Evolutionary conservation across 1,140 invertebrate species (phyloP), one percentile per base, ranked within the genome.

Genomic region (Hetaerina americana): DNA sequence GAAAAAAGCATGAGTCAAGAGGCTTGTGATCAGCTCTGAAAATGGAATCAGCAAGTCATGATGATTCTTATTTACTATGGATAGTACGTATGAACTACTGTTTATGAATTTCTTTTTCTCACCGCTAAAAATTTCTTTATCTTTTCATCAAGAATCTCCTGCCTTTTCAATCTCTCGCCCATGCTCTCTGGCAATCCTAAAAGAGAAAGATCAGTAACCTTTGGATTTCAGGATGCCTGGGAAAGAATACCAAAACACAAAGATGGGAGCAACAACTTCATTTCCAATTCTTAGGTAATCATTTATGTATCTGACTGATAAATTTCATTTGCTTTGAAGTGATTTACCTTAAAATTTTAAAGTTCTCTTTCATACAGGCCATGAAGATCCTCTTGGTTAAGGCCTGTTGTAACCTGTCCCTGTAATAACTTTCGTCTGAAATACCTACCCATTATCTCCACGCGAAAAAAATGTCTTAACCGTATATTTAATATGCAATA

Each of bases 91-190:
- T 57, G 40, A 57, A n/a, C 40, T 57, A 57, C 40, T 57, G 18
- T 40, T 40, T 40, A 57, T 57, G 40, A 12, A 57, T 57, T 18
- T n/a, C n/a, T n/a, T 5, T 57, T 57, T 57, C 90, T 91, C 87
- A 95, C 93, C 91, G 91, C 91, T 84, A 94, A 86, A 84, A 94
- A 95, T 84, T 92, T 94, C 90, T 93, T 93, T 84, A 94, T 94
- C 89, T 93, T 94, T 84, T 93, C 91, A 82, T 93, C 91, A 84
- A 94, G 87, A 81, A 94, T 92, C 81, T 91, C 90, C 83, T 92
- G 90, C 75, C 89, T 85, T 83, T 87, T 89, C 82, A 86, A 85
- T 81, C 85, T 85, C 80, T 88, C 87, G 78, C 83, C 86, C 78
- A 86, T 81, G 78, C 75, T 75, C 69, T 75, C 71, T 31, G 75